A percentile compares a stretch with the other conserved stretches of the same genome.
phyloP scores from a whole-genome alignment of 1,140 invertebrate species.

The Drosophila lowei region DNA sequence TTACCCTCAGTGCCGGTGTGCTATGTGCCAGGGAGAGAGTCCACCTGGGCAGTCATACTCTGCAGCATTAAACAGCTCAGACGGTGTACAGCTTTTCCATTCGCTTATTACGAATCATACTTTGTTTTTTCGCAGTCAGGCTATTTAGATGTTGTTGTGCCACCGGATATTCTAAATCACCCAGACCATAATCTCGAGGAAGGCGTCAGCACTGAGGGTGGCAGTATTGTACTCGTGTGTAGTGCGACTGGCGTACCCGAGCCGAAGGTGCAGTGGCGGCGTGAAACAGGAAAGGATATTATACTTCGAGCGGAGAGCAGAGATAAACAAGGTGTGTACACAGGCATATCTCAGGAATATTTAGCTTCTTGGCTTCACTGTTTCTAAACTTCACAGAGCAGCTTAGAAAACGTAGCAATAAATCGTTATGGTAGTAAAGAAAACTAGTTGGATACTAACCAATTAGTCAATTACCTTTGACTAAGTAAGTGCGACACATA shows the following conservation, averaged over 20 bases:
- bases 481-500: too few relatives aligned
- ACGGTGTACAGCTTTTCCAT: neutral
- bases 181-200: slow-evolving; percentile 83
- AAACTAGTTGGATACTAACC: too few relatives aligned
- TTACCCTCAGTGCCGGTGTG: neutral
- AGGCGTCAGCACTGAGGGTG: slow-evolving; percentile 89
- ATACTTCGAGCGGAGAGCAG: slow-evolving; percentile 87
- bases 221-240: slow-evolving; percentile 90
- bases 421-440: too few relatives aligned
- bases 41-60: neutral
- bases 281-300: slow-evolving; percentile 90
- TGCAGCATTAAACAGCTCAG: neutral
- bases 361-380: neutral
- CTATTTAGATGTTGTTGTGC: slow-evolving; percentile 91
- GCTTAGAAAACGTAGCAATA: too few relatives aligned
- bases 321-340: slow-evolving; percentile 86
- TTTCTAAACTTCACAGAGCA: too few relatives aligned
- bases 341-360: too few relatives aligned
- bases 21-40: neutral
- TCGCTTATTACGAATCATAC: slow-evolving; percentile 1
- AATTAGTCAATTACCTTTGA: too few relatives aligned
- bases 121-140: slow-evolving; percentile 86
- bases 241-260: slow-evolving; percentile 91
- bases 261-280: slow-evolving; percentile 89
- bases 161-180: slow-evolving; percentile 91